Evolutionary conservation across 1,140 invertebrate species (phyloP).

Genomic region (Ceratina australensis): DNA sequence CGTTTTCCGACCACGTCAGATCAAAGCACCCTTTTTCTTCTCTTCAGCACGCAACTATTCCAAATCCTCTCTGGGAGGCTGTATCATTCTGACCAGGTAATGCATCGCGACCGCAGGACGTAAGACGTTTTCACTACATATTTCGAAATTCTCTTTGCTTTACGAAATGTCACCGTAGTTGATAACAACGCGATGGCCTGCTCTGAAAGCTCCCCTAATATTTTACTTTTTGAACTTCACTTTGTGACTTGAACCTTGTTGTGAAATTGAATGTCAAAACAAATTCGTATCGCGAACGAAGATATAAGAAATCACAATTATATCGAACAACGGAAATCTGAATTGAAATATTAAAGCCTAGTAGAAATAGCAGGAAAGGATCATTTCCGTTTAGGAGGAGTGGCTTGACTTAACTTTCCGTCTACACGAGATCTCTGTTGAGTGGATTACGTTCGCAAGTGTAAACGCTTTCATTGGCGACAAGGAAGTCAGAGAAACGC

Average conservation of each 20-base stretch:
- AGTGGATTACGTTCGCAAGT: background rate
- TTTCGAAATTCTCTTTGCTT: slow-evolving; percentile 38
- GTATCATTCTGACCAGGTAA: background rate
- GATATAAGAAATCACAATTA: too few species aligned
- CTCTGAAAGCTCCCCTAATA: background rate
- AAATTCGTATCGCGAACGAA: too few species aligned
- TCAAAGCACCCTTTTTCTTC: background rate
- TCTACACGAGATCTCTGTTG: background rate
- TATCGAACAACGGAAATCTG: too few species aligned
- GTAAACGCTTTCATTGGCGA: slow-evolving; percentile 27
- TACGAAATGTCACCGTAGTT: background rate
- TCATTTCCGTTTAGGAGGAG: too few species aligned
- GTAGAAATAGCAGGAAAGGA: too few species aligned
- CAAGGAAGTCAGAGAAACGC: background rate
- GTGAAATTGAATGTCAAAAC: too few species aligned
- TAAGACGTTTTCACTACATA: background rate
- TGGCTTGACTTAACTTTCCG: slow-evolving; percentile 17
- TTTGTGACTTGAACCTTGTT: too few species aligned
- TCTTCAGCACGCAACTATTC: background rate
- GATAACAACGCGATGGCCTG: background rate
- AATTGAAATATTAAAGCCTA: too few species aligned
- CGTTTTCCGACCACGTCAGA: background rate
- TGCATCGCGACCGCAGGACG: background rate
- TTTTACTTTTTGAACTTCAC: too few species aligned
- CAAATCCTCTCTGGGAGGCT: background rate